Conservation (phyloP, 2,888 invertebrate genomes). For the Zeuzera pyrina region DNA sequence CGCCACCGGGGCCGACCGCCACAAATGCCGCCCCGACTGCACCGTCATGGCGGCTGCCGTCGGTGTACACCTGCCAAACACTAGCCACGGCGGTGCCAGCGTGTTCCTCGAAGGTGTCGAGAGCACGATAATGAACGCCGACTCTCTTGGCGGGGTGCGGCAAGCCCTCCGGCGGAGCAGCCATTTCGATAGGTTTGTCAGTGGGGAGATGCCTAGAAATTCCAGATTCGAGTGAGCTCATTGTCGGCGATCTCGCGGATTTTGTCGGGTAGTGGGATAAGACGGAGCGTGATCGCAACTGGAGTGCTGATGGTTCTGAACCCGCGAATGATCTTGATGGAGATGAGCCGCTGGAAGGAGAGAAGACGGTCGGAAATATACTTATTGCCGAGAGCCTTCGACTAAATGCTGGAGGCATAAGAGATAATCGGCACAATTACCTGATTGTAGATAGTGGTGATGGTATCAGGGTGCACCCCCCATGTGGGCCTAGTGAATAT, state of each 20-base stretch:
- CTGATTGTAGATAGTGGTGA: background rate
- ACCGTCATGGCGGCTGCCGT: background rate
- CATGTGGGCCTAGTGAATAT: background rate
- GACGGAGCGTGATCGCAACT: background rate
- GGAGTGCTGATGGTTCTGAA: background rate
- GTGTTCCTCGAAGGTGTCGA: background rate
- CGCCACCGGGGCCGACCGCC: background rate
- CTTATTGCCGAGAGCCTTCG: background rate
- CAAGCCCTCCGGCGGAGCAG: background rate
- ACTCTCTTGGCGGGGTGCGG: background rate
- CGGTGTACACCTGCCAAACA: background rate
- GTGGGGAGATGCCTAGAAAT: background rate
- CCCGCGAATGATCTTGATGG: background rate
- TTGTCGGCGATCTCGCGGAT: background rate
- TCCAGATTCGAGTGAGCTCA: background rate
- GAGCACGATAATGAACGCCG: background rate
- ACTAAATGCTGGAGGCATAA: background rate
- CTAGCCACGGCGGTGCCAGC: background rate
- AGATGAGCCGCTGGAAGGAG: background rate
- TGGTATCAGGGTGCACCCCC: background rate
- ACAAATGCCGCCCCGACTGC: background rate
- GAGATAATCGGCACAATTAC: too few species aligned
- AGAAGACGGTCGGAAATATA: background rate
- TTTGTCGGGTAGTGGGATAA: background rate
- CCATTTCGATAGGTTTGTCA: background rate